Evolutionary conservation across 2,113 vertebrate species (phyloP), one percentile per base, ranked within the genome.

Genomic region (Chlamydotis undulata): DNA sequence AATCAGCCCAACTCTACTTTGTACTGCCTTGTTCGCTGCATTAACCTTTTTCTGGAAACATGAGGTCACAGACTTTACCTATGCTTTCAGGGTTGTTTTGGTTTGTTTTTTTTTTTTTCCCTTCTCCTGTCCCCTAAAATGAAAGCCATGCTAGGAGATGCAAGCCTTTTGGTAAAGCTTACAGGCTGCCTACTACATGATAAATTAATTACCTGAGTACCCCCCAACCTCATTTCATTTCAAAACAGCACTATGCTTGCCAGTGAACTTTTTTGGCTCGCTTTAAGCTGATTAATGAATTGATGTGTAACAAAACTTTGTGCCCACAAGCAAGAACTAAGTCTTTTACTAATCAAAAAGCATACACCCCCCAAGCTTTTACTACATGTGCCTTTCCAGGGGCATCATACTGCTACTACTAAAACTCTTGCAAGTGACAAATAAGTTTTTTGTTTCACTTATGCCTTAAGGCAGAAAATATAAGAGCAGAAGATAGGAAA

Each of bases 321-420:
- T 87, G 63, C 31, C 50, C 70, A 65, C n/a, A 52, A 56, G 28
- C 7, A 10, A 76, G 41, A 77, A 93, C 71, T 31, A 33, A 82
- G 43, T 37, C 45, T 87, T 69, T 81, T 33, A 73, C 19, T 78
- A 78, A 88, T 61, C 39, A 56, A 71, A 93, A 96, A 96, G 22
- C 4, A 3, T 86, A 53, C 5, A 50, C 9, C 4, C 4, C 21
- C 10, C 28, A 61, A 89, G 37, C 41, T 80, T 75, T 64, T 68
- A 81, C 52, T 89, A 65, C 1, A 19, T 14, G 0, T 68, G 74
- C n/a, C 50, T 74, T 83, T 89, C 71, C 78, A 76, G 22, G 5
- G 28, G 33, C 60, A 67, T 43, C 21, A 41, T 8, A 37, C 16
- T 49, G 13, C 24, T 69, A 43, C 23, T 45, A 59, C 63, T 35